Base-by-base conservation (phyloP, 2,113 vertebrate species). In the Felis chaus region DNA sequence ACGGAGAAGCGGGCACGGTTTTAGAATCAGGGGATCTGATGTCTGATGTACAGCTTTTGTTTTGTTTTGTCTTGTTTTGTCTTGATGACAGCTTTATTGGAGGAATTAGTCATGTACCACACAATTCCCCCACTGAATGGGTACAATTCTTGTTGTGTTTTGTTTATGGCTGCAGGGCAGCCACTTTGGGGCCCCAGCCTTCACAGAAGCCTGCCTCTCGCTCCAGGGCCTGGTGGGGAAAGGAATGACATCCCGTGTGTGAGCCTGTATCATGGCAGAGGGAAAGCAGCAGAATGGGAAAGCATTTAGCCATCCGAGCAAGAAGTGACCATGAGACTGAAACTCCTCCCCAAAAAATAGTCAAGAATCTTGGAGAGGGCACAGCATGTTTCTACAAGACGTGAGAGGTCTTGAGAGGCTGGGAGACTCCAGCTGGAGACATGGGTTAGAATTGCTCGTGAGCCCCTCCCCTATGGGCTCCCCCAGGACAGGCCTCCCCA, bases 181-280 rank as follows among this genome's bases (percentile, higher is more conserved):
- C 36, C 36, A 69, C 39, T 50, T 33, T 31, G 4, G 3, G 18
- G 61, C 78, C 71, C 39, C 14, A 33, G 14, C 33, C 79, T 73
- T 68, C 71, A 23, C 29, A 1, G 66, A 41, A 15, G 31, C 57
- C 12, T 5, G 66, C 23, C 45, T 93, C 91, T 88, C 14, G 36
- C 4, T 12, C 66, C 57, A 80, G 95, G 91, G 23, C 3, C 19
- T 12, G 21, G 41, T 19, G 50, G 50, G 76, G 45, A 33, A 33
- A 50, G 4, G 50, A 31, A 39, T 4, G 1, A 11, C 3, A 13
- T 2, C 53, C 73, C 31, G 7, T 0, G 0, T 31, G 15, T 29
- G 80, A 81, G 89, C 45, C 93, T 82, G 3, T n/a, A 10, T 80
- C 57, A 15, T 0, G 29, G 45, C 21, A 71, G 81, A 71, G 27